Percentiles rank a stretch among this genome's conserved stretches.
These are phyloP conservation scores for Galerucella nymphaeae DNA, from an alignment of 2,888 invertebrate genomes.

Conservation along the genomic window DNA sequence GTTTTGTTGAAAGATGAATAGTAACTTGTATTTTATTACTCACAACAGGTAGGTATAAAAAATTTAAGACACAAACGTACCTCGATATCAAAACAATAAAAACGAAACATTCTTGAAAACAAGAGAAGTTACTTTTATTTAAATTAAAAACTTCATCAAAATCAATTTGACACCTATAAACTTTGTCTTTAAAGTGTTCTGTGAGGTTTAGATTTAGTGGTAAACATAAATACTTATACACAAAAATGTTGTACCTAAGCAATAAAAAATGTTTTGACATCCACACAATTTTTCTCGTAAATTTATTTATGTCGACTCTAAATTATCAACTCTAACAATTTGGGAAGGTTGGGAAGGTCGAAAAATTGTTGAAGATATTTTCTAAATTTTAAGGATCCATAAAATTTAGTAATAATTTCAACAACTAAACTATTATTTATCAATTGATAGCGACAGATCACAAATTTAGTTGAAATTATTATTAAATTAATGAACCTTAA, in stretches of 20 bases:
- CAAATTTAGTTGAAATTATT: too few species aligned
- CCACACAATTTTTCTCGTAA: background rate
- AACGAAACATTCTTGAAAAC: slow-evolving; percentile 11
- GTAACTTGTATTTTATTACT: slow-evolving; percentile 31
- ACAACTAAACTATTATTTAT: too few species aligned
- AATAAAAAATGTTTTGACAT: background rate
- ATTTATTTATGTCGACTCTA: background rate
- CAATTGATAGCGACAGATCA: too few species aligned
- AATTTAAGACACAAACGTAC: slow-evolving; percentile 17
- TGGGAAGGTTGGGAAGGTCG: too few species aligned
- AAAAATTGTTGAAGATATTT: too few species aligned
- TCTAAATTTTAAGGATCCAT: too few species aligned
- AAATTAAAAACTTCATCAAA: slow-evolving; percentile 22
- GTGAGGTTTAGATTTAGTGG: background rate
- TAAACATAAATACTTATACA: slow-evolving; percentile 2
- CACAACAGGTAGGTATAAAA: slow-evolving; percentile 30
- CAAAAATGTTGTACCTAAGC: background rate
- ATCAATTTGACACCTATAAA: slow-evolving; percentile 15
- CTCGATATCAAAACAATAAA: slow-evolving; percentile 26
- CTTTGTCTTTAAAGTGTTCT: slow-evolving; percentile 11
- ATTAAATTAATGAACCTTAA: too few species aligned
- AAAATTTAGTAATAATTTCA: too few species aligned
- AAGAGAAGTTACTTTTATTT: slow-evolving; percentile 27
- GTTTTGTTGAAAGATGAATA: slow-evolving; percentile 34
- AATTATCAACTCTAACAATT: background rate